Conservation (phyloP, 2,797 vertebrate genomes). For the Distichodus sexfasciatus region DNA sequence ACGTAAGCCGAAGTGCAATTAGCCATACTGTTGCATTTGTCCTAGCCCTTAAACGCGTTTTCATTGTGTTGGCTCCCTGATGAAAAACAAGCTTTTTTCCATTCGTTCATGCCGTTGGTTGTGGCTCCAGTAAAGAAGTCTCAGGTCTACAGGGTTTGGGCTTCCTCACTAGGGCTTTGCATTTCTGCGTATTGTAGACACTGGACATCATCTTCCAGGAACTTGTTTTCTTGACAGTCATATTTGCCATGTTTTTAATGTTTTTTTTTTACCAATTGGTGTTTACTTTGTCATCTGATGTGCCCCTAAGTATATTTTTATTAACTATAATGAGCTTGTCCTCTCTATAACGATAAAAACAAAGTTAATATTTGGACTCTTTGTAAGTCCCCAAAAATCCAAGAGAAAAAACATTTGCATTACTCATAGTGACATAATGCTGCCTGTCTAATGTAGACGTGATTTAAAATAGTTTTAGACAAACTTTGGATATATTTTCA, state of each 20-base stretch:
- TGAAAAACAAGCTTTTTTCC: constrained; percentile 33
- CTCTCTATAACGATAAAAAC: too few relatives aligned
- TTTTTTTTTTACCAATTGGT: too few relatives aligned
- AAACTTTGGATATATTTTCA: too few relatives aligned
- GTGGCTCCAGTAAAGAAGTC: constrained; percentile 16
- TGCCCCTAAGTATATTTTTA: too few relatives aligned
- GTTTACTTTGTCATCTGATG: too few relatives aligned
- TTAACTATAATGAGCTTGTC: too few relatives aligned
- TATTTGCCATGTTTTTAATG: background rate
- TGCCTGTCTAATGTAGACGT: too few relatives aligned
- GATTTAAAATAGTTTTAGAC: too few relatives aligned
- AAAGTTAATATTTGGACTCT: too few relatives aligned
- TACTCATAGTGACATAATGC: too few relatives aligned
- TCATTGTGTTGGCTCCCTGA: background rate
- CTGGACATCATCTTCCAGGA: constrained; percentile 15
- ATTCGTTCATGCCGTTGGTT: constrained; percentile 16
- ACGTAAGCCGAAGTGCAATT: constrained; percentile 3
- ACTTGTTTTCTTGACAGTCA: background rate
- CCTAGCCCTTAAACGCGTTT: constrained; percentile 16
- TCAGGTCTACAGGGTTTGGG: background rate
- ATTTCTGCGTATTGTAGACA: constrained; percentile 16
- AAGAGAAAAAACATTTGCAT: too few relatives aligned
- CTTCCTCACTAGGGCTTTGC: constrained; percentile 8
- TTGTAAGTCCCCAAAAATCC: too few relatives aligned
- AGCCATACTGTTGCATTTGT: constrained; percentile 7